A percentile compares a stretch with the other conserved stretches of the same genome.
Evolutionary conservation across 92 coral and sea anemone genomes (phyloP).

Genomic region (Porites cylindrica): DNA sequence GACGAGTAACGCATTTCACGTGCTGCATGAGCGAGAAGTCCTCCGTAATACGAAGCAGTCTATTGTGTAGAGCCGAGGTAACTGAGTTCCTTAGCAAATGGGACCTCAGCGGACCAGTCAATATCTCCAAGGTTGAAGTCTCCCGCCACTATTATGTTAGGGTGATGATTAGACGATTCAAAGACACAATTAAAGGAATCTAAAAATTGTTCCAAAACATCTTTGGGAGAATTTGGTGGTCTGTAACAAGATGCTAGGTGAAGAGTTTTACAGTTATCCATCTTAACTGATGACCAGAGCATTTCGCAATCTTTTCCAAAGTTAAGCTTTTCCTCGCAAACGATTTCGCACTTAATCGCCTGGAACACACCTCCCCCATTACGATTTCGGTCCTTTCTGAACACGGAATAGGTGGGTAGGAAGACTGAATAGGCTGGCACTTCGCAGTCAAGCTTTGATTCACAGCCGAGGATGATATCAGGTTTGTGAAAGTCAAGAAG

Average conservation of each 20-base stretch:
- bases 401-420: conserved; percentile 27
- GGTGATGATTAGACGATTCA: conserved; percentile 43
- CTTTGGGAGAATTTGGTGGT: conserved; percentile 49
- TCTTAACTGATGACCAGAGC: conserved; percentile 37
- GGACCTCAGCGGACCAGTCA: conserved; percentile 49
- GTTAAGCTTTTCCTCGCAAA: conserved; percentile 17
- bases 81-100: neutral
- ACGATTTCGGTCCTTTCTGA: conserved; percentile 41
- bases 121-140: conserved; percentile 69
- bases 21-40: too few species aligned
- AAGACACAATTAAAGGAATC: conserved; percentile 42
- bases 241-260: conserved; percentile 47
- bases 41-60: too few species aligned
- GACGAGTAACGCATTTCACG: too few species aligned
- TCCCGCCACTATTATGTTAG: conserved; percentile 48
- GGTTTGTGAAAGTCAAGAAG: conserved; percentile 8
- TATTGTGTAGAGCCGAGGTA: too few species aligned
- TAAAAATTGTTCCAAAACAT: conserved; percentile 37
- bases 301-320: conserved; percentile 37
- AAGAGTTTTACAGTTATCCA: conserved; percentile 28
- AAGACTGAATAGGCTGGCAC: conserved; percentile 53
- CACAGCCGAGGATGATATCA: conserved; percentile 48
- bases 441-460: conserved; percentile 43
- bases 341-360: conserved; percentile 37
- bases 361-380: conserved; percentile 55